Evolutionary conservation across 2,113 vertebrate genomes (phyloP).

Genomic region (Regulus satrapa): DNA sequence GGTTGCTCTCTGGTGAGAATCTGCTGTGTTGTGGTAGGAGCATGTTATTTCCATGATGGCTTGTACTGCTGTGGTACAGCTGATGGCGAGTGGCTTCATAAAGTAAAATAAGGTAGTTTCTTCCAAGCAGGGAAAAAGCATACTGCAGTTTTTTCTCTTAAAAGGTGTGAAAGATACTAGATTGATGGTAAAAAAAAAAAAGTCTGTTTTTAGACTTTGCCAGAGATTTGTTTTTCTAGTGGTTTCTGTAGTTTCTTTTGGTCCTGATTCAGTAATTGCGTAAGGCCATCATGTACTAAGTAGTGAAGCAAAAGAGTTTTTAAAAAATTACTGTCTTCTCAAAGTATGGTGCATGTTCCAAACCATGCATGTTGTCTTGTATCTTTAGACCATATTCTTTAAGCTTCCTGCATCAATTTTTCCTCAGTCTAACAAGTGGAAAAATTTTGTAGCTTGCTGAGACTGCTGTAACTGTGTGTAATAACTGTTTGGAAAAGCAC

Average conservation of each 20-base stretch:
- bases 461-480: neutral
- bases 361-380: neutral
- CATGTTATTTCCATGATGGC: rapidly evolving
- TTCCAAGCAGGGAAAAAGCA: neutral
- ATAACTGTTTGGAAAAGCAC: neutral
- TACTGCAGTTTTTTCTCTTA: neutral
- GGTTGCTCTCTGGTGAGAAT: neutral
- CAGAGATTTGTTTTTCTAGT: neutral
- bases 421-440: neutral
- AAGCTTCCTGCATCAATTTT: neutral
- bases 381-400: neutral
- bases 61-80: neutral
- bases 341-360: neutral
- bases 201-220: neutral
- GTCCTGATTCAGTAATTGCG: neutral
- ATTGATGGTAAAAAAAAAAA: rapidly evolving
- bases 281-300: neutral
- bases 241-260: neutral
- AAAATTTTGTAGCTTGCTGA: neutral
- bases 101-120: neutral
- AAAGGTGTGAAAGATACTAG: neutral
- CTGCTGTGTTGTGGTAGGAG: neutral
- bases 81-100: neutral
- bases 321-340: neutral
- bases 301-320: neutral